Evolutionary conservation across 2,113 vertebrate species (phyloP), one percentile per base, ranked within the genome.

Genomic region (Charina bottae): DNA sequence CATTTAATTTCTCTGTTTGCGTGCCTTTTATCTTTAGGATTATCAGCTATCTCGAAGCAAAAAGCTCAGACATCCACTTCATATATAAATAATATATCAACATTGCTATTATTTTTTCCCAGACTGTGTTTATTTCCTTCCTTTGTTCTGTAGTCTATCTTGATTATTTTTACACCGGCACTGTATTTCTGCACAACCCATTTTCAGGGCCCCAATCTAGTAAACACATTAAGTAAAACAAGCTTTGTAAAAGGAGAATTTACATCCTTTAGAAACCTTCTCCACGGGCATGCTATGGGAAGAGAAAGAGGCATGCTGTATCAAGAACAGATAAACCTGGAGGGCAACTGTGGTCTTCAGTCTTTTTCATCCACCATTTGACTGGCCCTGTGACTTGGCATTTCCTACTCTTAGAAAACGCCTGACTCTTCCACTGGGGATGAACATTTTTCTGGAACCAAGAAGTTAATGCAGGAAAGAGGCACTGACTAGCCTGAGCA

Each of bases 381-480:
- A 33, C 78, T 59, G 5, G 56, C 33, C 92, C 23, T 7, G 68
- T 6, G 15, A 83, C 55, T 37, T 85, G 49, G 56, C 12, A 85
- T 93, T 88, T 93, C 56, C 23, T 12, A 91, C 94, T 60, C 4
- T 49, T 62, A 90, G 37, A 60, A 94, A 78, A 33, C 68, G 9
- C 19, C 3, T 89, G 8, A 83, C 19, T 53, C 78, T 89, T 58
- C 85, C 90, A 90, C 42, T 88, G 33, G 87, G 15, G 10, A 88
- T 58, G 3, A 26, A 46, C 87, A 84, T n/a, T 37, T 87, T 92
- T 93, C 9, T 12, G 33, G 58, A 59, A 55, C 28, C 49, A 93
- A 89, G 11, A 64, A 6, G 21, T 90, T 85, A 93, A 92, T 21
- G 55, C 1, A 2, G 90, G 17, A 10, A 89, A 92, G 86, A 90